phyloP scores from a whole-genome alignment of 2,113 vertebrate genomes.

The Cromileptes altivelis region DNA sequence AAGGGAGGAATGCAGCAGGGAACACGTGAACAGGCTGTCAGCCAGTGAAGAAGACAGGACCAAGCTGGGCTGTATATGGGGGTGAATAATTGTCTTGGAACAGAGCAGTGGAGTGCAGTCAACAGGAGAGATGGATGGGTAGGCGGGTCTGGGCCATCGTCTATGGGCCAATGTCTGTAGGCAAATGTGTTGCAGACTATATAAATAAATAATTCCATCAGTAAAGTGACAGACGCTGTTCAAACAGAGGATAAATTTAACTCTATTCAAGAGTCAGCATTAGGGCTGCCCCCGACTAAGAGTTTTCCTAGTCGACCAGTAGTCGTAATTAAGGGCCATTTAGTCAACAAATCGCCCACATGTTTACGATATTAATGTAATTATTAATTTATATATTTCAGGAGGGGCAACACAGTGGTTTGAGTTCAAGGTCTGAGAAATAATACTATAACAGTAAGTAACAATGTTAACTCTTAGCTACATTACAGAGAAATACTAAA shows the following conservation, averaged over 20 bases:
- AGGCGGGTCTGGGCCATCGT: neutral
- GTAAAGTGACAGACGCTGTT: neutral
- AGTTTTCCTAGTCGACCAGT: too few species aligned
- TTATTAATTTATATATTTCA: too few species aligned
- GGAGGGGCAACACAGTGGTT: too few species aligned
- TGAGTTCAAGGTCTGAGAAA: too few species aligned
- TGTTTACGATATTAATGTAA: too few species aligned
- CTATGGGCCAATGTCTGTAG: neutral
- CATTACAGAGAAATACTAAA: too few species aligned
- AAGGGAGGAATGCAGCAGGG: conserved; percentile 25
- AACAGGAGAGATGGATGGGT: neutral
- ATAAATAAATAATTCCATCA: neutral
- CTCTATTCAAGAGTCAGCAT: too few species aligned
- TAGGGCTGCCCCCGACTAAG: too few species aligned
- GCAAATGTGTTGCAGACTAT: neutral
- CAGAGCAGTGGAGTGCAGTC: neutral
- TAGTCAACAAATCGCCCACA: too few species aligned
- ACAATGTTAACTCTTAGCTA: too few species aligned
- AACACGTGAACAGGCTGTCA: conserved; percentile 15
- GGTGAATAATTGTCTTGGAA: neutral
- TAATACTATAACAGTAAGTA: too few species aligned
- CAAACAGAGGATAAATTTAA: neutral
- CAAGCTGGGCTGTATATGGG: neutral
- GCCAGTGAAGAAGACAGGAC: neutral
- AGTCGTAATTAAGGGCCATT: too few species aligned